phyloP scores from a whole-genome alignment of 2,113 vertebrate genomes.

The Onychostruthus taczanowskii region DNA sequence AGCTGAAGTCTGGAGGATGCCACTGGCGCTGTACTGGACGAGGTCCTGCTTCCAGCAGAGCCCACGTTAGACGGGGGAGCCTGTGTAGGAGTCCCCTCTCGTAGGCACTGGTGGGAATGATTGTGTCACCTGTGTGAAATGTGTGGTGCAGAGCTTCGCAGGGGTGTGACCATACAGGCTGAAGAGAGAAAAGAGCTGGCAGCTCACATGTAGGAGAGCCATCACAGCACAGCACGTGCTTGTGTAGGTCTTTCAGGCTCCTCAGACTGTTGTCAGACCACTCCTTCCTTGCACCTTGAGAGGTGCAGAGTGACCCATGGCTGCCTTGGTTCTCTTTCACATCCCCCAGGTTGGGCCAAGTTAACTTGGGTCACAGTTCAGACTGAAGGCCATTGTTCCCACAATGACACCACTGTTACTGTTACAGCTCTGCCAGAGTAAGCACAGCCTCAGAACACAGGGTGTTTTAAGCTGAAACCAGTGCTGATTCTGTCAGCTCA shows the following conservation, averaged over 20 bases:
- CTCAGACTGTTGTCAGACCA: not conserved
- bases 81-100: not conserved
- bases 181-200: not conserved
- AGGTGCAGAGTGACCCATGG: not conserved
- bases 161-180: not conserved
- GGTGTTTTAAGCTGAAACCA: not conserved
- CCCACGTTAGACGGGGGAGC: not conserved
- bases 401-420: not conserved
- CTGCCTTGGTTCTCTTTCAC: not conserved
- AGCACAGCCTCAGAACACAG: not conserved
- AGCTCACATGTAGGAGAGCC: not conserved
- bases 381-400: not conserved
- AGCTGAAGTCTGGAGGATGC: not conserved
- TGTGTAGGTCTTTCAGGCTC: not conserved
- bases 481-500: not conserved
- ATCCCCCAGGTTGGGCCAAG: not conserved
- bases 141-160: not conserved
- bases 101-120: not conserved
- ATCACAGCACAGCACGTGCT: not conserved
- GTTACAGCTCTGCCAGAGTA: not conserved
- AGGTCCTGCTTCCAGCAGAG: not conserved
- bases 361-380: not conserved
- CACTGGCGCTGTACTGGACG: fast-evolving
- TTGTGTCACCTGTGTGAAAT: not conserved
- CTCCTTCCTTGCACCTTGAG: not conserved